Percentiles rank a stretch among this genome's conserved stretches.
Evolutionary conservation across 2,797 vertebrate species (phyloP).

Genomic region (Carduelis carduelis): DNA sequence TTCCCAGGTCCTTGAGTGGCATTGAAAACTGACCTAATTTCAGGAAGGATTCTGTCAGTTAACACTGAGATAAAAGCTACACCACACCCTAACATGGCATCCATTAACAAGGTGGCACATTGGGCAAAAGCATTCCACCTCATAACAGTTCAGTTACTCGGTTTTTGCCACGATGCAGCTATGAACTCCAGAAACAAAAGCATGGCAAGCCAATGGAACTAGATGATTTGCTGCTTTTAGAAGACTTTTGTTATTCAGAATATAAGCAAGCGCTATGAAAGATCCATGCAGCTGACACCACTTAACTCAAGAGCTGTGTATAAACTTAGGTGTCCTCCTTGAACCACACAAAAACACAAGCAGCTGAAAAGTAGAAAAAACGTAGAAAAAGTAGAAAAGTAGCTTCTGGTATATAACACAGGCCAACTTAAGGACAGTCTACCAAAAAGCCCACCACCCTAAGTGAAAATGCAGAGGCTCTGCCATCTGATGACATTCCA

Average conservation of each 20-base stretch:
- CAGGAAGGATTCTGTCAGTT: not conserved
- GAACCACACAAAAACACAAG: not conserved
- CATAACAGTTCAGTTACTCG: fast-evolving
- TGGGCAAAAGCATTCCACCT: not conserved
- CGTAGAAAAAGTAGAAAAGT: too few species aligned
- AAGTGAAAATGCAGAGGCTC: not conserved
- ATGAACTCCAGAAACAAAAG: not conserved
- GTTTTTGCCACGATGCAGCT: not conserved
- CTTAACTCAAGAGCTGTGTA: not conserved
- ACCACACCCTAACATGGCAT: not conserved
- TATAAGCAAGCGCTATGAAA: not conserved
- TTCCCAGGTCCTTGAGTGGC: not conserved
- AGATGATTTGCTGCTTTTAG: not conserved
- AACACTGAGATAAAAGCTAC: not conserved
- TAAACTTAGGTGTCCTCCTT: not conserved
- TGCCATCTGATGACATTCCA: not conserved
- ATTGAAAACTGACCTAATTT: not conserved
- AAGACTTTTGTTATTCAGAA: not conserved
- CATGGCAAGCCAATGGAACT: not conserved
- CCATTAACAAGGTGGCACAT: not conserved
- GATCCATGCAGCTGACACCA: not conserved
- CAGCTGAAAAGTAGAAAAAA: too few species aligned
- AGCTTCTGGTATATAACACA: not conserved
- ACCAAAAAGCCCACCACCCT: not conserved
- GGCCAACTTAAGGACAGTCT: not conserved